These are phyloP conservation scores for Enteromius unitaeniatus DNA, from an alignment of 2,797 vertebrate species.

Conservation along the genomic window DNA sequence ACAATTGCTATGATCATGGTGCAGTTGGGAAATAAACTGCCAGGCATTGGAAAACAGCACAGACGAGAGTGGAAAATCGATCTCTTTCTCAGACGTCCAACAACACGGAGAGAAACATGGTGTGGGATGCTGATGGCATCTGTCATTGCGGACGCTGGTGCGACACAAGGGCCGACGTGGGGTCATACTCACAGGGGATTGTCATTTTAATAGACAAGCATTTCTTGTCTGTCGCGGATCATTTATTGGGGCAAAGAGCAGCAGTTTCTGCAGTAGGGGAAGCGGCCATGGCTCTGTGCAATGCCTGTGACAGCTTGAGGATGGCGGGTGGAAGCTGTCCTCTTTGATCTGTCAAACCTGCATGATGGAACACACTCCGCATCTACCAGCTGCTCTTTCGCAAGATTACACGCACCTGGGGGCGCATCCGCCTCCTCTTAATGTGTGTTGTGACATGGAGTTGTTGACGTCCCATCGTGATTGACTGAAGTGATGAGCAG, in stretches of 20 bases:
- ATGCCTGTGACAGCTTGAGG: constrained; percentile 47
- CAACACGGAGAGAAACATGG: constrained; percentile 21
- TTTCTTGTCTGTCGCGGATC: constrained; percentile 50
- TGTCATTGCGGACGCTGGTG: constrained; percentile 29
- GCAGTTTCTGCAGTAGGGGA: constrained; percentile 41
- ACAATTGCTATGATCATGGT: constrained; percentile 29
- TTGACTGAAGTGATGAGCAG: constrained; percentile 46
- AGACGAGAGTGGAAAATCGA: constrained; percentile 27
- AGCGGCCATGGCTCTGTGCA: constrained; percentile 21
- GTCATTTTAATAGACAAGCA: constrained; percentile 51
- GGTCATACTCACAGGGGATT: constrained; percentile 33
- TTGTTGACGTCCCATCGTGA: constrained; percentile 25
- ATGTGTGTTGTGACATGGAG: constrained; percentile 47
- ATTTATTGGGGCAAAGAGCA: constrained; percentile 54
- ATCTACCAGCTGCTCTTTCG: constrained; percentile 43
- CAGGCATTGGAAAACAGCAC: constrained; percentile 19
- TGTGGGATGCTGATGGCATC: constrained; percentile 37
- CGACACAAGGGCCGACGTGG: constrained; percentile 22
- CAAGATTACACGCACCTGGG: constrained; percentile 34
- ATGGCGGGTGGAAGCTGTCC: constrained; percentile 65
- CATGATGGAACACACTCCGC: constrained; percentile 36
- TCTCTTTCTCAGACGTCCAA: constrained; percentile 17
- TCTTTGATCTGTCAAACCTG: constrained; percentile 65
- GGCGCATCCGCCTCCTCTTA: constrained; percentile 10
- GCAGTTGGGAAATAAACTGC: constrained; percentile 35